A percentile compares a stretch with the other conserved stretches of the same genome.
Conservation (phyloP, 92 coral and sea anemone species). For the Isaurus tuberculatus region DNA sequence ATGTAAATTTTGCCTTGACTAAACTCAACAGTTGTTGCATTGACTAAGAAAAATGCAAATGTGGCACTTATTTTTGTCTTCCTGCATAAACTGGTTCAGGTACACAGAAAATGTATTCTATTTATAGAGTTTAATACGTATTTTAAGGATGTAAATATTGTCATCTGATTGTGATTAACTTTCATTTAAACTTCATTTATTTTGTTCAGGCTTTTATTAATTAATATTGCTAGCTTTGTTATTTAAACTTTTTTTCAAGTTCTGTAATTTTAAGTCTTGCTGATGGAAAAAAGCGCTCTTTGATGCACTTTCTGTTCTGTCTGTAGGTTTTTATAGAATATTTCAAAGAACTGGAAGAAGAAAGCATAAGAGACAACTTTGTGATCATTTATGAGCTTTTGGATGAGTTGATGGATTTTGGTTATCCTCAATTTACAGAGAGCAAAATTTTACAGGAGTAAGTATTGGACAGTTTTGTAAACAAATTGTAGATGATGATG, state of each 20-base stretch:
- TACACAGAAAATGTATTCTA: neutral
- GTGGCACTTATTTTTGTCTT: conserved; percentile 96
- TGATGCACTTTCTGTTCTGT: neutral
- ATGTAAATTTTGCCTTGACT: conserved; percentile 8
- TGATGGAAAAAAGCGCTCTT: too few species aligned
- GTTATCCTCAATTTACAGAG: conserved; percentile 98
- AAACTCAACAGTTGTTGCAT: conserved; percentile 71
- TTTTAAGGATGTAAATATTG: neutral
- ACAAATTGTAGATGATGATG: neutral
- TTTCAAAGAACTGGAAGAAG: conserved; percentile 98
- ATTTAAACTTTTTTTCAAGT: neutral
- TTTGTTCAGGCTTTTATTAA: too few species aligned
- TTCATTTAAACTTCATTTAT: too few species aligned
- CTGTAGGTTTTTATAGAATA: conserved; percentile 89
- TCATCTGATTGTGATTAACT: neutral
- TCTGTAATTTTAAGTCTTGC: too few species aligned
- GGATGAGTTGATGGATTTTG: conserved; percentile 99
- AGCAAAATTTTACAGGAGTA: conserved; percentile 99
- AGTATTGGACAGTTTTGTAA: conserved; percentile 17
- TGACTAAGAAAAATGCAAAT: conserved; percentile 99
- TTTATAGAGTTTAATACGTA: neutral
- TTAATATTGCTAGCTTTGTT: too few species aligned
- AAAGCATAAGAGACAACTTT: conserved; percentile 98
- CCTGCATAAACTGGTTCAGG: conserved; percentile 97
- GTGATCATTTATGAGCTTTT: conserved; percentile 94